phyloP scores from a whole-genome alignment of 2,888 invertebrate genomes.

The Limnephilus rhombicus region DNA sequence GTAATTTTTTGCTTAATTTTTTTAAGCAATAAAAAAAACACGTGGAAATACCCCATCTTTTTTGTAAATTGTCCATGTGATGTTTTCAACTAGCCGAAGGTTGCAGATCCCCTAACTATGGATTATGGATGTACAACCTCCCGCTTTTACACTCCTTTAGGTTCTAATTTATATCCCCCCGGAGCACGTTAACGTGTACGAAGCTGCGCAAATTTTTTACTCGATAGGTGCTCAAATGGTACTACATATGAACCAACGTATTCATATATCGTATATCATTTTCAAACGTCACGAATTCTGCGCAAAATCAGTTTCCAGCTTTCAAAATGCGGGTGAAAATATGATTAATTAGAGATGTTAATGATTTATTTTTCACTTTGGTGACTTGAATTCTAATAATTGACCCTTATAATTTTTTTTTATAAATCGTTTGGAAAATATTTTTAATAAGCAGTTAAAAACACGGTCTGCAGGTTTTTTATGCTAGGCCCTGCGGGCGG shows the following conservation, averaged over 20 bases:
- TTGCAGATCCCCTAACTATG: neutral
- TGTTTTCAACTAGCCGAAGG: neutral
- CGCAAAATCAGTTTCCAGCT: neutral
- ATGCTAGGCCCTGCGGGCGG: too few species aligned
- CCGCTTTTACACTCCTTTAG: neutral
- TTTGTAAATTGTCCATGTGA: neutral
- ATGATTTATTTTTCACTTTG: neutral
- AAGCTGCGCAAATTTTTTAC: neutral
- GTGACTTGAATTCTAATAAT: neutral
- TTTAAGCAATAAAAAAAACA: too few species aligned
- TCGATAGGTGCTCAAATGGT: neutral
- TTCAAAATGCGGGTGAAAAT: neutral
- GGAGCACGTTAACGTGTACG: neutral
- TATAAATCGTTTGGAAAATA: too few species aligned
- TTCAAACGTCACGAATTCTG: neutral
- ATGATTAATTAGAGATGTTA: neutral
- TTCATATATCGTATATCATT: neutral
- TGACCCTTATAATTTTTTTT: neutral
- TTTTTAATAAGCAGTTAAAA: too few species aligned
- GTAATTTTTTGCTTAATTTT: too few species aligned
- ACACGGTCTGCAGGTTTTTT: too few species aligned
- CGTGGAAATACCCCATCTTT: too few species aligned
- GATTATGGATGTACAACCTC: neutral
- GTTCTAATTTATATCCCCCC: slow-evolving; percentile 13
- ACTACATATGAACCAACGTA: neutral